phyloP scores from a whole-genome alignment of 2,797 vertebrate species.

The Platalea minor region DNA sequence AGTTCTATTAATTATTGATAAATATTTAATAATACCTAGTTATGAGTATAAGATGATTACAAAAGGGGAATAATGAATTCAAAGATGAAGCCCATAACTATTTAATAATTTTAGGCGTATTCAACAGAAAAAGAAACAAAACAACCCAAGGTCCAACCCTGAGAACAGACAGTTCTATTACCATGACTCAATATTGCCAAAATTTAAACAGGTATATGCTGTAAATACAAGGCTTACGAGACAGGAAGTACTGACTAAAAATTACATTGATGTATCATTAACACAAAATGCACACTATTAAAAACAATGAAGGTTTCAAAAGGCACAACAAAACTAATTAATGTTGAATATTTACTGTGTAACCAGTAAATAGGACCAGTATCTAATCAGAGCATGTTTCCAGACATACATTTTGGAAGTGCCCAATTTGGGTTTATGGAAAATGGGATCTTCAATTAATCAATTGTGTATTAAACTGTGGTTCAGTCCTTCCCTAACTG shows the following conservation, averaged over 20 bases:
- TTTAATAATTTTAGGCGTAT: background rate
- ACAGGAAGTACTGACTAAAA: background rate
- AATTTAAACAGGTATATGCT: background rate
- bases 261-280: background rate
- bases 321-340: background rate
- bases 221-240: background rate
- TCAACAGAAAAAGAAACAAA: background rate
- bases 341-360: background rate
- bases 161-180: background rate
- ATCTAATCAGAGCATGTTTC: background rate
- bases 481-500: background rate
- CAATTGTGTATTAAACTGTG: background rate
- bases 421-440: background rate
- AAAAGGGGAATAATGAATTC: background rate
- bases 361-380: background rate
- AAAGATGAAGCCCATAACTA: background rate
- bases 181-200: background rate
- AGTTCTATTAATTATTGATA: background rate
- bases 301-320: background rate
- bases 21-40: background rate
- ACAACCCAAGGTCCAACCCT: background rate
- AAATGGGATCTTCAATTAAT: background rate
- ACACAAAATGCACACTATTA: background rate
- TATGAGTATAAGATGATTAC: background rate
- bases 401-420: background rate